Evolutionary conservation across 2,888 invertebrate genomes (phyloP).

Genomic region (Tiliacea aurago): DNA sequence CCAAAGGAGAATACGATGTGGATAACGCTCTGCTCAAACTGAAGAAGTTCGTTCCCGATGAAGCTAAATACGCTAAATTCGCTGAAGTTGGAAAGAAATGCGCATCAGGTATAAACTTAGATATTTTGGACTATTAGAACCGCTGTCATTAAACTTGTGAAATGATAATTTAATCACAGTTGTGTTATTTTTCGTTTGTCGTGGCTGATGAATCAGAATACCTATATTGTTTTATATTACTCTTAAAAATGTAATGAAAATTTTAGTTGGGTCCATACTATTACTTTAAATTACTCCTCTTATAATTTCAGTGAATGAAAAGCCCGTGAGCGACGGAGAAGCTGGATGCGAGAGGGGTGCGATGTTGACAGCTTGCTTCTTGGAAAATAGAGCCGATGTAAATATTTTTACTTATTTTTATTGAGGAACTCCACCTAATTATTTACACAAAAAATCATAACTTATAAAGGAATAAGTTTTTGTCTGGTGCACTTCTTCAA

Average conservation of each 20-base stretch:
- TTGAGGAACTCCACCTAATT: neutral
- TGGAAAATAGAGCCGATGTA: constrained; percentile 57
- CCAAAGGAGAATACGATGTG: constrained; percentile 51
- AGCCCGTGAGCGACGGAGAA: constrained; percentile 71
- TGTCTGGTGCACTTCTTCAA: neutral
- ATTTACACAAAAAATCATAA: neutral
- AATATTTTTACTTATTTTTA: too few species aligned
- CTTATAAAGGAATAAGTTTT: neutral
- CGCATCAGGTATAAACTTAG: constrained; percentile 48
- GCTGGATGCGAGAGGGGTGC: constrained; percentile 75
- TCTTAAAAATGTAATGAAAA: too few species aligned
- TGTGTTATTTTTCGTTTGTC: neutral
- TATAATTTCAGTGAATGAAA: constrained; percentile 62
- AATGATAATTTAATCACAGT: neutral
- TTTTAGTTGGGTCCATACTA: neutral
- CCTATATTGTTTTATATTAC: neutral
- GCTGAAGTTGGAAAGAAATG: constrained; percentile 53
- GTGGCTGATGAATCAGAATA: neutral
- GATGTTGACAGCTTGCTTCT: constrained; percentile 60
- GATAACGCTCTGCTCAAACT: constrained; percentile 44
- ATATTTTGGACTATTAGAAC: neutral
- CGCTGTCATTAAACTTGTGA: neutral
- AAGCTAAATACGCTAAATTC: constrained; percentile 40
- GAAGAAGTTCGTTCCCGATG: constrained; percentile 43
- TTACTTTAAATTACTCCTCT: neutral